Conservation (phyloP, 1,140 invertebrate species). For the Pteromalus puparum region DNA sequence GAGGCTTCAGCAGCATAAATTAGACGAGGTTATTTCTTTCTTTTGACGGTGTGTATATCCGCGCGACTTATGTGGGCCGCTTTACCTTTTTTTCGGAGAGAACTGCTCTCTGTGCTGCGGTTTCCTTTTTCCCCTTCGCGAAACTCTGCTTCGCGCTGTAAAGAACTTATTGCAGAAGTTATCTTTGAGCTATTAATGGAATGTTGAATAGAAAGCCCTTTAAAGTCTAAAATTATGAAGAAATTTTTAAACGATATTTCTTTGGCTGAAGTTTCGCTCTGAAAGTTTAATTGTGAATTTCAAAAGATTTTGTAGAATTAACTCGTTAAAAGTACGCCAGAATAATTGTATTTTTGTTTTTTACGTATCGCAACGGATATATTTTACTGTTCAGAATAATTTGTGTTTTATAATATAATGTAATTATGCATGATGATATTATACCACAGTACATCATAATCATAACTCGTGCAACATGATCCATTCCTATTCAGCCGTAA, state of each 20-base stretch:
- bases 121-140: background rate
- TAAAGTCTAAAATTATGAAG: background rate
- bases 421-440: too few relatives aligned
- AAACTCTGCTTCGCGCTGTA: background rate
- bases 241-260: background rate
- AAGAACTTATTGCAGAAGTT: background rate
- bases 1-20: background rate
- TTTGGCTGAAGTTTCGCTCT: background rate
- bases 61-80: too few relatives aligned
- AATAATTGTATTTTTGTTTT: too few relatives aligned
- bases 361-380: too few relatives aligned
- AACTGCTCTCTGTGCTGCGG: background rate
- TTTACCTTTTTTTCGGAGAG: background rate
- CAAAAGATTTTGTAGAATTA: too few relatives aligned
- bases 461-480: too few relatives aligned
- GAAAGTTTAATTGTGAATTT: too few relatives aligned
- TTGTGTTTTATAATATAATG: too few relatives aligned
- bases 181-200: background rate
- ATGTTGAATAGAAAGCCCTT: background rate
- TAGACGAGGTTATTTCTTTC: background rate
- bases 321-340: too few relatives aligned
- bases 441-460: too few relatives aligned
- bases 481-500: too few relatives aligned
- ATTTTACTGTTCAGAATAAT: too few relatives aligned
- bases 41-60: background rate